Base-by-base conservation (phyloP, 1,140 invertebrate genomes). In the Papilio aristodemus region DNA sequence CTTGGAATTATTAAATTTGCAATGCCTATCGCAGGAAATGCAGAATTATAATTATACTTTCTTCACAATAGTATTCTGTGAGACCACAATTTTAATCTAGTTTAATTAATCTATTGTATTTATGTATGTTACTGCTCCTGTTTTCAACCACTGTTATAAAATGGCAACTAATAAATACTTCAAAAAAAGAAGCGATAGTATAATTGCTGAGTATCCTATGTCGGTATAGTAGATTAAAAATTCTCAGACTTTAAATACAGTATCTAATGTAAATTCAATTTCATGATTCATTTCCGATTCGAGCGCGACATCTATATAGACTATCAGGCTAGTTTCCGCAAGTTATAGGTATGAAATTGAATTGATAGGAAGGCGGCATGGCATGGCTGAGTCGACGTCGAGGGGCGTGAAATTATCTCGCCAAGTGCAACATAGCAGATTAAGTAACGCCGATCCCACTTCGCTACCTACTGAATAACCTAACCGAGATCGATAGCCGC, bases 271-370 rank as follows among this genome's bases (percentile, higher is more conserved):
- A 66, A 66, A 66, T n/a, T 50, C 41, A 66, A 66, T 66, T 32
- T 66, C 41, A 54, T 66, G 63, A 66, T 50, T 66, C 63, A 66
- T 69, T 69, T 62, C 68, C 68, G 19, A 50, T 54, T 25, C 46
- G 67, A 67, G 70, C 66, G 71, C 69, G 71, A 70, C 70, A 70
- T 25, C 41, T 43, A 36, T 32, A 71, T 79, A 67, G 71, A 77
- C 76, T 73, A 69, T 67, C 71, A 73, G 64, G 72, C 69, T 75
- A 78, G 74, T 77, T 83, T 77, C 73, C 82, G 76, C 72, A 73
- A 81, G 79, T 79, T 83, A 79, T 76, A 83, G 80, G 80, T 87
- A 85, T 87, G 80, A 87, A 84, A 86, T 85, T 83, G 81, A 84
- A 84, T 84, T 86, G 83, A 81, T 81, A 76, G 74, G 70, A 75